Evolutionary conservation across 1,140 invertebrate species (phyloP).

Genomic region (Catajapyx aquilonaris): DNA sequence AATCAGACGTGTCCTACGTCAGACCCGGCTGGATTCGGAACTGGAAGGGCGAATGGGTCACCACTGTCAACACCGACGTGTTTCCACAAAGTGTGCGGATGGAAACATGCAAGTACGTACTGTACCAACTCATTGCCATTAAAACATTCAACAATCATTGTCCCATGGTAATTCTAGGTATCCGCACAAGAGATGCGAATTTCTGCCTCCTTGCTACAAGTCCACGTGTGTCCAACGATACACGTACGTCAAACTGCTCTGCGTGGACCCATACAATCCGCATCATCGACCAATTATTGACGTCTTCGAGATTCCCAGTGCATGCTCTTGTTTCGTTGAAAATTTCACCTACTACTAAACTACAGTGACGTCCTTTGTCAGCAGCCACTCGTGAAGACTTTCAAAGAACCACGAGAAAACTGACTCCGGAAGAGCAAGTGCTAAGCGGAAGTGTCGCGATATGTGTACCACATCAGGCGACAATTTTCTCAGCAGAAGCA

Average conservation of each 20-base stretch:
- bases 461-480: no score
- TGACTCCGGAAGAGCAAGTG: no score
- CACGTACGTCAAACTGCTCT: constrained; percentile 21
- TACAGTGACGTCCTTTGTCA: no score
- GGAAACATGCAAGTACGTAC: constrained; percentile 22
- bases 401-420: no score
- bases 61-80: constrained; percentile 22
- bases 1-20: constrained; percentile 20
- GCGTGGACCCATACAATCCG: constrained; percentile 19
- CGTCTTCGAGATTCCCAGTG: constrained; percentile 22
- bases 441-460: no score
- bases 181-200: constrained; percentile 20
- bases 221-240: constrained; percentile 20
- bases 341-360: constrained; percentile 16
- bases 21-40: constrained; percentile 25
- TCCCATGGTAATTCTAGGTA: constrained; percentile 10
- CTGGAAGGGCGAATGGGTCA: constrained; percentile 21
- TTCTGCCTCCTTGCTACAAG: constrained; percentile 22
- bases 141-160: constrained; percentile 1
- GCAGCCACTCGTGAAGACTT: no score
- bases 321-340: constrained; percentile 23
- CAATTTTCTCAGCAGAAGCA: no score
- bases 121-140: neutral
- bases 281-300: constrained; percentile 18
- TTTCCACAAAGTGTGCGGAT: constrained; percentile 22